phyloP scores from a whole-genome alignment of 2,888 invertebrate genomes.

The Nemotelus pantherinus region DNA sequence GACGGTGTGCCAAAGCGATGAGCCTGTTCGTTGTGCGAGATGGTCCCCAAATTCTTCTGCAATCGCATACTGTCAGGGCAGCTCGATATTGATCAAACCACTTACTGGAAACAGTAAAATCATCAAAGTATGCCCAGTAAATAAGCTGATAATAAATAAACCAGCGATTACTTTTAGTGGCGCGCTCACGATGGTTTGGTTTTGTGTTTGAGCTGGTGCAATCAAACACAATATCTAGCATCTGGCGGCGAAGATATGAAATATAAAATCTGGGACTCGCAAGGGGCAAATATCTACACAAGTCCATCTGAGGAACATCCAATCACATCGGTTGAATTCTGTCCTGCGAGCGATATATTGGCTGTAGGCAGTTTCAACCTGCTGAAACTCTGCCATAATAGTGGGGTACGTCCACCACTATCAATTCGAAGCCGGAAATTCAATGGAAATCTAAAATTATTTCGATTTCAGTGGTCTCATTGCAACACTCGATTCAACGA shows the following conservation, averaged over 20 bases:
- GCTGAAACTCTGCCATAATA: slow-evolving; percentile 89
- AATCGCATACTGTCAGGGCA: slow-evolving; percentile 76
- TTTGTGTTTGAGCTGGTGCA: slow-evolving; percentile 93
- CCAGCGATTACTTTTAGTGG: slow-evolving; percentile 73
- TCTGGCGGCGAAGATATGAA: slow-evolving; percentile 96
- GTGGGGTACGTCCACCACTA: slow-evolving; percentile 77
- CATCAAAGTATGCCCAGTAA: slow-evolving; percentile 68
- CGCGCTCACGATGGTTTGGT: slow-evolving; percentile 95
- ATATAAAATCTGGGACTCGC: slow-evolving; percentile 88
- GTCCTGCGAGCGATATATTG: slow-evolving; percentile 89
- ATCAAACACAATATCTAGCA: slow-evolving; percentile 87
- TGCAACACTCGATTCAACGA: slow-evolving; percentile 78
- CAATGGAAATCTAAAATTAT: slow-evolving; percentile 14
- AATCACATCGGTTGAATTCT: slow-evolving; percentile 90
- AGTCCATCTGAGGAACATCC: slow-evolving; percentile 90
- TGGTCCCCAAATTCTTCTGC: slow-evolving; percentile 82
- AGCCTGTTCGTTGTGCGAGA: slow-evolving; percentile 84
- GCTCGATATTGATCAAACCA: slow-evolving; percentile 75
- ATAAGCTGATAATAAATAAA: background rate
- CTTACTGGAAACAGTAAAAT: slow-evolving; percentile 79
- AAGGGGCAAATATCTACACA: slow-evolving; percentile 86
- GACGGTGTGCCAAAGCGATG: slow-evolving; percentile 83
- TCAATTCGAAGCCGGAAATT: background rate
- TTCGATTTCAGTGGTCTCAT: slow-evolving; percentile 83
- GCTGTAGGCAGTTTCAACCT: slow-evolving; percentile 94